Percentiles rank a stretch among this genome's conserved stretches.
phyloP scores from a whole-genome alignment of 2,113 vertebrate genomes.

The Corydoras maculifer region DNA sequence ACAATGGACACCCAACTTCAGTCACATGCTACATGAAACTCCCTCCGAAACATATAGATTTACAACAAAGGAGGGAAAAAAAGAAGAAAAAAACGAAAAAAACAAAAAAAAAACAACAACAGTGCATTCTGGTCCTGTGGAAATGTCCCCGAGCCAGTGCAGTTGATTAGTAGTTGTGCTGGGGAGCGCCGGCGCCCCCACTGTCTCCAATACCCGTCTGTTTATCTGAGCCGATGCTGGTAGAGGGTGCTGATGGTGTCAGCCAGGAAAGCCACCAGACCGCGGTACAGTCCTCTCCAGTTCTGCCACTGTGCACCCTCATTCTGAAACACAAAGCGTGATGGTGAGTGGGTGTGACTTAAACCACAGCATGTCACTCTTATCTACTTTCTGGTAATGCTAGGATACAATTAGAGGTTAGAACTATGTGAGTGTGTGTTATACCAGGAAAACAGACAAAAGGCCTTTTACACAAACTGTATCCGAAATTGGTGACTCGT shows the following conservation, averaged over 20 bases:
- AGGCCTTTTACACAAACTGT: too few species aligned
- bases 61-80: slow-evolving; percentile 36
- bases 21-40: slow-evolving; percentile 45
- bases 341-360: neutral
- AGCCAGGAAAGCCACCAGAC: slow-evolving; percentile 56
- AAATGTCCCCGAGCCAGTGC: slow-evolving; percentile 38
- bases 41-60: slow-evolving; percentile 37
- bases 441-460: too few species aligned
- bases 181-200: slow-evolving; percentile 36
- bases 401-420: neutral
- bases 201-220: slow-evolving; percentile 27
- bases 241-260: slow-evolving; percentile 61
- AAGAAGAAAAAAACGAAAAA: slow-evolving; percentile 18
- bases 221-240: slow-evolving; percentile 47
- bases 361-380: slow-evolving; percentile 1
- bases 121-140: slow-evolving; percentile 45
- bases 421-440: too few species aligned
- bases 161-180: slow-evolving; percentile 19
- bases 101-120: slow-evolving; percentile 10
- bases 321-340: slow-evolving; percentile 43
- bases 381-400: too few species aligned
- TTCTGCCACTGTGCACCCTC: slow-evolving; percentile 53
- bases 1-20: slow-evolving; percentile 9
- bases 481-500: too few species aligned
- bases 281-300: slow-evolving; percentile 55